phyloP scores from a whole-genome alignment of 2,888 invertebrate genomes.

The Apodemia arnacis region DNA sequence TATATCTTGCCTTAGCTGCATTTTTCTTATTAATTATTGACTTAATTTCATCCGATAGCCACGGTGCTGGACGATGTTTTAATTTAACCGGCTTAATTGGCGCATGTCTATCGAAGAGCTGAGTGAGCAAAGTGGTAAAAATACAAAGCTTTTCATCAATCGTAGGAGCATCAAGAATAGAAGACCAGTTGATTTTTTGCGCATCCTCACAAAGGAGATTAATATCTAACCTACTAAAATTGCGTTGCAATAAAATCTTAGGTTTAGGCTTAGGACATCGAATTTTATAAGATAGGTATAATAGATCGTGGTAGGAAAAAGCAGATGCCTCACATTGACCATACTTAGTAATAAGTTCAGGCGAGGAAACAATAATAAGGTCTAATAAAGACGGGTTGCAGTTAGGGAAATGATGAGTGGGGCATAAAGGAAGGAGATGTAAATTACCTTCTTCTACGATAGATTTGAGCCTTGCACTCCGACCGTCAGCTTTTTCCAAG shows the following conservation, averaged over 20 bases:
- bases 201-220: neutral
- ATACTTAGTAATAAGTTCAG: neutral
- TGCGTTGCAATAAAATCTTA: conserved; percentile 9
- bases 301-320: conserved; percentile 24
- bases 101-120: no score
- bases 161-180: neutral
- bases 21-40: no score
- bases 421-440: conserved; percentile 18
- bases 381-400: conserved; percentile 19
- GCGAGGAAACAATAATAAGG: conserved; percentile 20
- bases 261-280: conserved; percentile 8
- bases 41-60: no score
- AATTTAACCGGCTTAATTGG: no score
- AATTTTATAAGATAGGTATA: conserved; percentile 20
- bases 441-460: neutral
- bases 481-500: no score
- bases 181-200: neutral
- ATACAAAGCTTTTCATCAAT: neutral
- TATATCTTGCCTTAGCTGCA: no score
- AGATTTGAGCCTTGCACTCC: no score
- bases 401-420: conserved; percentile 13
- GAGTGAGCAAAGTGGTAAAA: no score
- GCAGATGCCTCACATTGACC: conserved; percentile 7
- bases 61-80: no score
- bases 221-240: neutral